phyloP scores from a whole-genome alignment of 2,797 vertebrate species.

The Xerus rutilus region DNA sequence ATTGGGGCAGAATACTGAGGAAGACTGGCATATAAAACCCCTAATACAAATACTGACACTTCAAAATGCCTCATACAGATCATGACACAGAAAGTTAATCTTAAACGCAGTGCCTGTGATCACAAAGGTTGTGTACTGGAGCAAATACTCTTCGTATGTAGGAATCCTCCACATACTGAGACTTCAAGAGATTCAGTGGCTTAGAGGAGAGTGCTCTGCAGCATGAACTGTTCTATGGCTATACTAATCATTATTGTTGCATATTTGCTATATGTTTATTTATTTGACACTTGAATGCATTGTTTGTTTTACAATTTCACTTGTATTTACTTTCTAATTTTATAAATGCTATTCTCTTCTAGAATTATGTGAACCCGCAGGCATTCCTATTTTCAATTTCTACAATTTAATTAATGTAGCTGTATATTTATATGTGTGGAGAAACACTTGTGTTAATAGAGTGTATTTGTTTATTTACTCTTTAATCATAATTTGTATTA shows the following conservation, averaged over 20 bases:
- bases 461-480: neutral
- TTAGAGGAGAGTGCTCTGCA: neutral
- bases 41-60: neutral
- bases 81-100: neutral
- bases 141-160: neutral
- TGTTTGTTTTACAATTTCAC: conserved; percentile 38
- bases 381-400: conserved; percentile 30
- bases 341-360: neutral
- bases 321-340: conserved; percentile 21
- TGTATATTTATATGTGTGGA: neutral
- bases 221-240: too few relatives aligned
- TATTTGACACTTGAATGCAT: neutral
- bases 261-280: neutral
- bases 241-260: neutral
- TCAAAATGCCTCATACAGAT: neutral
- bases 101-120: neutral
- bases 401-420: conserved; percentile 3
- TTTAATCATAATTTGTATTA: neutral
- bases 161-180: neutral
- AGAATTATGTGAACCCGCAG: conserved; percentile 30
- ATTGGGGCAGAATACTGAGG: neutral
- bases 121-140: neutral
- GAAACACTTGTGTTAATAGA: neutral
- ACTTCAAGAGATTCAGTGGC: neutral
- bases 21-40: neutral